Percentiles rank a stretch among this genome's conserved stretches.
Evolutionary conservation across 2,797 vertebrate species (phyloP).

Genomic region (Lepus townsendii): DNA sequence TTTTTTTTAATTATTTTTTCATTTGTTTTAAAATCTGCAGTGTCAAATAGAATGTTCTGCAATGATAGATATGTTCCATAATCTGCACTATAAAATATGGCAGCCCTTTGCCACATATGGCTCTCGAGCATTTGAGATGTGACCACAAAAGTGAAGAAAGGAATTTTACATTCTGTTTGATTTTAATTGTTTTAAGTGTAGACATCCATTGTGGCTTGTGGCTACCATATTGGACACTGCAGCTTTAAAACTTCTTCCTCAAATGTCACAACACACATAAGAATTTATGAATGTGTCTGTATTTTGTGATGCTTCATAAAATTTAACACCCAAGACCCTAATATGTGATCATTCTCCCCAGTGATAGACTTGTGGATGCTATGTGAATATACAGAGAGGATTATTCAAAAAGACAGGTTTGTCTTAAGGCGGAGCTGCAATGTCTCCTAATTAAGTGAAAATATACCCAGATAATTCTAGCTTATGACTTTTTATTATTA

Average conservation of each 20-base stretch:
- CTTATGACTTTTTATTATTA: slow-evolving; percentile 1
- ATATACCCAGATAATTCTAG: slow-evolving; percentile 4
- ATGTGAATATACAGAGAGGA: background rate
- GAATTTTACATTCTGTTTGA: slow-evolving; percentile 11
- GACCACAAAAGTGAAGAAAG: background rate
- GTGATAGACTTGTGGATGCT: background rate
- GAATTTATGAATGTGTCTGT: background rate
- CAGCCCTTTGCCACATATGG: background rate
- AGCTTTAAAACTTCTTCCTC: slow-evolving; percentile 34
- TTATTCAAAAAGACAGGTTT: slow-evolving; percentile 26
- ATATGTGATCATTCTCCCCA: background rate
- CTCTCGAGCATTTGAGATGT: background rate
- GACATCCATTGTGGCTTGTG: background rate
- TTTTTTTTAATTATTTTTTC: background rate
- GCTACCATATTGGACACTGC: background rate
- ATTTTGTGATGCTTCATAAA: slow-evolving; percentile 35
- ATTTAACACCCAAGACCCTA: background rate
- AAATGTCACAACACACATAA: slow-evolving; percentile 30
- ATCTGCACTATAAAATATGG: background rate
- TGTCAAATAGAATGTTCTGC: slow-evolving; percentile 47
- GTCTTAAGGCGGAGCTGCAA: background rate
- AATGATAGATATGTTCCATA: slow-evolving; percentile 24
- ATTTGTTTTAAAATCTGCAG: slow-evolving; percentile 40
- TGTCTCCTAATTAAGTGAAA: slow-evolving; percentile 49
- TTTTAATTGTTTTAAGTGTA: slow-evolving; percentile 54